These are phyloP conservation scores for Deilephila porcellus DNA, from an alignment of 2,888 invertebrate genomes.

Conservation along the genomic window DNA sequence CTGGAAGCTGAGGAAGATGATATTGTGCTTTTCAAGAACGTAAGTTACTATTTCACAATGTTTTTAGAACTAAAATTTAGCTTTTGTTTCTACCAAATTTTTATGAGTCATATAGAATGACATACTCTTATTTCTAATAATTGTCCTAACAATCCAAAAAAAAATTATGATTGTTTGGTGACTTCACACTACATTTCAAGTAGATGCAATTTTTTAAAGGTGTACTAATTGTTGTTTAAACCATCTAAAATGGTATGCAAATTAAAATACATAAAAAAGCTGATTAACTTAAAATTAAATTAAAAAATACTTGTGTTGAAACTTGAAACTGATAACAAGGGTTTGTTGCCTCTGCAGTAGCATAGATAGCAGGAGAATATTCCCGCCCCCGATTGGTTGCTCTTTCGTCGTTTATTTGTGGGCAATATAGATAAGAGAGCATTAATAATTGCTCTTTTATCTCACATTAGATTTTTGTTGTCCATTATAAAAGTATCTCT, in stretches of 20 bases:
- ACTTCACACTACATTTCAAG: too few species aligned
- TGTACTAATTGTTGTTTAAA: too few species aligned
- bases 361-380: constrained; percentile 12
- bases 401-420: neutral
- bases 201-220: too few species aligned
- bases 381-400: neutral
- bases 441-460: constrained; percentile 7
- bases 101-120: too few species aligned
- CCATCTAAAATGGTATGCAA: neutral
- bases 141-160: too few species aligned
- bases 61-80: too few species aligned
- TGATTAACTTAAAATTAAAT: neutral
- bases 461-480: neutral
- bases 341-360: constrained; percentile 14
- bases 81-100: too few species aligned
- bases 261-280: neutral
- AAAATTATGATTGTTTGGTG: too few species aligned
- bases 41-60: constrained; percentile 63
- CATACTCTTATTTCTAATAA: too few species aligned
- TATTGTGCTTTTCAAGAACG: constrained; percentile 96
- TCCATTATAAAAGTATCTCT: constrained; percentile 5
- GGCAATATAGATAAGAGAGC: neutral
- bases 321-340: neutral
- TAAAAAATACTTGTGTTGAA: neutral
- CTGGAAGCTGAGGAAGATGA: constrained; percentile 91